Base-by-base conservation (phyloP, 1,140 invertebrate species). In the Calycopis cecrops region DNA sequence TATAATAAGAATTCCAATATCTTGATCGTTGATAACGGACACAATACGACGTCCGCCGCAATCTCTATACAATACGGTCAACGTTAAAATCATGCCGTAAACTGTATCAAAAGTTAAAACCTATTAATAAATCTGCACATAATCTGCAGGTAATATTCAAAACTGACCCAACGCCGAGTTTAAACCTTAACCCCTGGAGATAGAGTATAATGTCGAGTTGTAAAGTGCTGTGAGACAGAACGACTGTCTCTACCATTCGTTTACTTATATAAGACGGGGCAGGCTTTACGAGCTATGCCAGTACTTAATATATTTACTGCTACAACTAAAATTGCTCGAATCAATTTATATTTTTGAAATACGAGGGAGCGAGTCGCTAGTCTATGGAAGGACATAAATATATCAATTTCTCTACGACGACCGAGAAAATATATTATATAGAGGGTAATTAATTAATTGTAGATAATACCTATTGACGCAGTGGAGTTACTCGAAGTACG, bases 51-150 rank as follows among this genome's bases (percentile, higher is more conserved):
- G 21, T 28, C 21, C 21, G 21, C 21, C n/a, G 9, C 6, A 48
- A 48, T 33, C 21, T 28, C 28, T 11, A 9, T 48, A 38, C 35
- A 40, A 10, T 52, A 6, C 37, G 12, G 35, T 52, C 37, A 52
- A 40, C 12, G 38, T 6, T 18, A 10, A 38, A 52, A 49, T 49
- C n/a, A 52, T 52, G 38, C 40, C 51, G 51, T 52, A 52, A 52
- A 52, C 3, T 52, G 37, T 52, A 52, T 52, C 37, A 52, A 38
- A 52, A 34, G 38, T 52, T 37, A 40, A 12, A 40, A n/a, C n/a
- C 51, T 52, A 52, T 52, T 52, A 52, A 52, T 52, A 52, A 42
- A 52, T 52, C 38, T 50, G 38, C 38, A n/a, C 35, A 12, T 49
- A 28, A 52, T 12, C 17, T 40, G 51, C 35, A 11, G 51, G 51